These are phyloP conservation scores for Cyprinodon variegatus DNA, from an alignment of 2,113 vertebrate genomes.

Conservation along the genomic window DNA sequence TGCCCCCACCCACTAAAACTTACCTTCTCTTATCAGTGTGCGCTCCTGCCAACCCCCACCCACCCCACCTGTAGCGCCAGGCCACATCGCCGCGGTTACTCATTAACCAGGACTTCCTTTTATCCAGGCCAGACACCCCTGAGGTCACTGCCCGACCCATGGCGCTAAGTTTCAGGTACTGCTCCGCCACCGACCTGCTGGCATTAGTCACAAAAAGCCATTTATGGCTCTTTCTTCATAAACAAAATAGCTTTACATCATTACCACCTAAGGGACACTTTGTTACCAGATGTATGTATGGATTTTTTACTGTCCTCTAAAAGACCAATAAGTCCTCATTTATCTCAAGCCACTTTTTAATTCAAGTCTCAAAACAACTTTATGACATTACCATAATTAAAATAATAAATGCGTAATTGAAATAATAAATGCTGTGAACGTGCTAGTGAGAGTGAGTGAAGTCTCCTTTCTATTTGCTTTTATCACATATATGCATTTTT, in stretches of 20 bases:
- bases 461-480: no score
- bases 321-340: neutral
- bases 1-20: conserved; percentile 39
- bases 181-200: conserved; percentile 2
- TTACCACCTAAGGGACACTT: neutral
- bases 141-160: conserved; percentile 70
- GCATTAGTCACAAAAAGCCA: neutral
- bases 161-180: conserved; percentile 35
- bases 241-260: neutral
- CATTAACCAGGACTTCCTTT: conserved; percentile 80
- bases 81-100: conserved; percentile 66
- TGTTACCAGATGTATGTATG: neutral
- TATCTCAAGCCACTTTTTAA: neutral
- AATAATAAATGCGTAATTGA: no score
- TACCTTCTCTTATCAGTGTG: conserved; percentile 64
- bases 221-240: conserved; percentile 8
- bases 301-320: neutral
- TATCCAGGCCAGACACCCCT: conserved; percentile 74
- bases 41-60: conserved; percentile 54
- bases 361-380: no score
- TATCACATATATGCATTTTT: no score
- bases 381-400: no score
- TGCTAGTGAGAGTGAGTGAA: no score
- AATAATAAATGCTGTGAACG: no score
- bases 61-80: conserved; percentile 68